phyloP scores from a whole-genome alignment of 2,797 vertebrate genomes.

The Sebastes reedi region DNA sequence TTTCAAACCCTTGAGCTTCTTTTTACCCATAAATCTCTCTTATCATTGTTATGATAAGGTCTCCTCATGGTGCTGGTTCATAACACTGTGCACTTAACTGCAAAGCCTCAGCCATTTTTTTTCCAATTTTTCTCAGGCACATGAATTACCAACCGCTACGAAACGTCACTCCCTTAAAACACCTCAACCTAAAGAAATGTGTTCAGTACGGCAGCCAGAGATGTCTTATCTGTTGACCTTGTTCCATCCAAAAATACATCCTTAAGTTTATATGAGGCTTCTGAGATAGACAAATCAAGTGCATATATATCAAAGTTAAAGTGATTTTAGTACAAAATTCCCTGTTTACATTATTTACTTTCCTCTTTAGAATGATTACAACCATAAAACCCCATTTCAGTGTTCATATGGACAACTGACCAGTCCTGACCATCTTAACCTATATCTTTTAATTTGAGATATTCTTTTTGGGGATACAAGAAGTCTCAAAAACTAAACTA shows the following conservation, averaged over 20 bases:
- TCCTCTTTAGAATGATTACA: background rate
- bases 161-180: background rate
- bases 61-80: conserved; percentile 29
- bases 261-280: background rate
- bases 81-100: conserved; percentile 27
- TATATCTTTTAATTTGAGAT: background rate
- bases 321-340: background rate
- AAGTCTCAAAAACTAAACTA: background rate
- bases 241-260: background rate
- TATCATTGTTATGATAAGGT: conserved; percentile 50
- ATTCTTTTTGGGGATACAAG: background rate
- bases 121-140: conserved; percentile 46
- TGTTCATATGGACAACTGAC: background rate
- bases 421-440: background rate
- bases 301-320: background rate
- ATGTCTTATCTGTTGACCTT: background rate
- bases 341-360: background rate
- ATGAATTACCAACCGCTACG: conserved; percentile 3
- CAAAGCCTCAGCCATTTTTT: conserved; percentile 45
- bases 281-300: background rate
- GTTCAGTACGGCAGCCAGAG: background rate
- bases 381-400: background rate
- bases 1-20: conserved; percentile 52
- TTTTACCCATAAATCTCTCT: conserved; percentile 48
- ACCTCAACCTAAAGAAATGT: background rate